Evolutionary conservation across 92 coral and sea anemone genomes (phyloP).

Genomic region (Parazoanthus atlanticus): DNA sequence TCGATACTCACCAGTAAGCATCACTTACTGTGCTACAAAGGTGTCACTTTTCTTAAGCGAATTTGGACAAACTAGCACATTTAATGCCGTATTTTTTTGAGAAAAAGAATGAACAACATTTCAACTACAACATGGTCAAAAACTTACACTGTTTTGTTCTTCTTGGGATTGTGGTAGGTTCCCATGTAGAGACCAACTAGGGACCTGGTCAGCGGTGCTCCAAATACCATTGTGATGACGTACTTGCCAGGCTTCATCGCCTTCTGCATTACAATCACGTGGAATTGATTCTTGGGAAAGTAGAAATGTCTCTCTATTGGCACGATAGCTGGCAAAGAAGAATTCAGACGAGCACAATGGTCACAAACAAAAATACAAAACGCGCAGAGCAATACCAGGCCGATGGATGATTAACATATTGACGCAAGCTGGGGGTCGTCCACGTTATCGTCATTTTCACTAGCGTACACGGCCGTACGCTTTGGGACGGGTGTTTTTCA

Average conservation of each 20-base stretch:
- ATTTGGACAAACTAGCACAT: neutral
- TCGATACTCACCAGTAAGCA: no score
- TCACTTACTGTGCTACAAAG: neutral
- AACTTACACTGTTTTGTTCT: conserved; percentile 70
- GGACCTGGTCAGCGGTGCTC: conserved; percentile 45
- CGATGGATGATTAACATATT: neutral
- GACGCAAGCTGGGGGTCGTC: neutral
- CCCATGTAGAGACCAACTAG: conserved; percentile 74
- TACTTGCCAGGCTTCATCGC: conserved; percentile 56
- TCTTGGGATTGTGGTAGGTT: conserved; percentile 47
- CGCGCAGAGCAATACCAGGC: neutral
- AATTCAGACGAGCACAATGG: neutral
- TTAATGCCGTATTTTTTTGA: neutral
- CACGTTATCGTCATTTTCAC: no score
- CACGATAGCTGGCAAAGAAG: conserved; percentile 13
- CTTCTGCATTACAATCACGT: conserved; percentile 61
- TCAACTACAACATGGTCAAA: neutral
- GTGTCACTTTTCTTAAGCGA: neutral
- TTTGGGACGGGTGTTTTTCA: no score
- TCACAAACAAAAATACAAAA: neutral
- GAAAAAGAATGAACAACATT: neutral
- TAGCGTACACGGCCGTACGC: no score
- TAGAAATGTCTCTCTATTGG: conserved; percentile 62
- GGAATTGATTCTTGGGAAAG: conserved; percentile 66
- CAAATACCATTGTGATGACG: conserved; percentile 61